These are phyloP conservation scores for Temnothorax ravouxi DNA, from an alignment of 2,888 invertebrate species.

Conservation along the genomic window DNA sequence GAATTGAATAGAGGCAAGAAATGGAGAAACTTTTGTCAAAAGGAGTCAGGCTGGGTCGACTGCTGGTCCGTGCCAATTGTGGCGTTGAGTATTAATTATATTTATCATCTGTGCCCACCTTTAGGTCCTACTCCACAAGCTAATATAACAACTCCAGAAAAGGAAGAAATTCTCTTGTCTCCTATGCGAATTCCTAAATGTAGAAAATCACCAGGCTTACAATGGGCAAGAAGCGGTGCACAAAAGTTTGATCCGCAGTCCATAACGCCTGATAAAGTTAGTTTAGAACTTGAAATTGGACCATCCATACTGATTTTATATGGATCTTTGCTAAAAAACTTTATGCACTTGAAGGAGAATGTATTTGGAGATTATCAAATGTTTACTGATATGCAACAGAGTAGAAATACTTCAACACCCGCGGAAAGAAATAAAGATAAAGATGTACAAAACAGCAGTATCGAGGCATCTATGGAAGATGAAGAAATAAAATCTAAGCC, in stretches of 20 bases:
- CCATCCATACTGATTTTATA: slow-evolving; percentile 97
- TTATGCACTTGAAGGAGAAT: slow-evolving; percentile 97
- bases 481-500: slow-evolving; percentile 88
- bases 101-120: slow-evolving; percentile 97
- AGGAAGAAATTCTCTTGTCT: slow-evolving; percentile 96
- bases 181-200: slow-evolving; percentile 96
- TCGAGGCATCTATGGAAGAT: slow-evolving; percentile 89
- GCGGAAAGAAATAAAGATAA: slow-evolving; percentile 82
- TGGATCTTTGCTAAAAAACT: slow-evolving; percentile 96
- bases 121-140: slow-evolving; percentile 96
- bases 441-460: slow-evolving; percentile 85
- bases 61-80: slow-evolving; percentile 99
- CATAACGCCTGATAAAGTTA: slow-evolving; percentile 95
- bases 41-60: slow-evolving; percentile 95
- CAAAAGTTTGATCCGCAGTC: slow-evolving; percentile 95
- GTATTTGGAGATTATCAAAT: slow-evolving; percentile 98
- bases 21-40: slow-evolving; percentile 94
- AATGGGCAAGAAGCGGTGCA: slow-evolving; percentile 90
- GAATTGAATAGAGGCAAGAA: slow-evolving; percentile 88
- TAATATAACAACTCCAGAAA: slow-evolving; percentile 97
- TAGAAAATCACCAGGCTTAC: slow-evolving; percentile 90
- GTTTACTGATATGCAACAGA: slow-evolving; percentile 96
- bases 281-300: slow-evolving; percentile 97
- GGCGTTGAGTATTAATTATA: slow-evolving; percentile 95
- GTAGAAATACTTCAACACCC: slow-evolving; percentile 87